A percentile compares a stretch with the other conserved stretches of the same genome.
phyloP scores from a whole-genome alignment of 1,140 invertebrate species.

The Tetragonula clypearis region DNA sequence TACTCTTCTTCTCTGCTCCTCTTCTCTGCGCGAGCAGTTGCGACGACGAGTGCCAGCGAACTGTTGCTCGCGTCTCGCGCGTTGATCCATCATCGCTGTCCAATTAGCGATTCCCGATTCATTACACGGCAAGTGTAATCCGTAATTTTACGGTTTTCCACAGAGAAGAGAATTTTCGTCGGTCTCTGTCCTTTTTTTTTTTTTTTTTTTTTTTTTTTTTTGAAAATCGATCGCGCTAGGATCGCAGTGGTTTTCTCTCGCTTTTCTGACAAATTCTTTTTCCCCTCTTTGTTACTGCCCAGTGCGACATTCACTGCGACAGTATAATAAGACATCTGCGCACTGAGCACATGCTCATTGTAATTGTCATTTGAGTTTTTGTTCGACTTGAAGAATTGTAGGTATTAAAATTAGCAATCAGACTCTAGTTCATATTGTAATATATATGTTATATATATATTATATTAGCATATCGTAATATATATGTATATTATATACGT shows the following conservation, averaged over 20 bases:
- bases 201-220: neutral
- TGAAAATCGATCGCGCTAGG: conserved; percentile 6
- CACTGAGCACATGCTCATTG: neutral
- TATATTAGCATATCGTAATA: too few species aligned
- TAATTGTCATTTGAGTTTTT: too few species aligned
- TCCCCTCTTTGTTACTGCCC: neutral
- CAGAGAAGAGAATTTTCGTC: too few species aligned
- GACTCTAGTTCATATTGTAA: too few species aligned
- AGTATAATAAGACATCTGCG: neutral
- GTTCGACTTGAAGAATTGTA: too few species aligned
- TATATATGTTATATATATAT: too few species aligned
- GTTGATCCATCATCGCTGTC: conserved; percentile 35
- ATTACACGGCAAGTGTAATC: neutral
- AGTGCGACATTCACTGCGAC: neutral
- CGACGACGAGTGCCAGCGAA: neutral
- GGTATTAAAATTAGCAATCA: too few species aligned
- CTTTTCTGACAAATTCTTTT: neutral
- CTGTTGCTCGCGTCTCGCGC: neutral
- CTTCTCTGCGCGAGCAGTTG: too few species aligned
- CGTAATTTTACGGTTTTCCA: neutral
- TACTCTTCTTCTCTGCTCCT: conserved; percentile 18
- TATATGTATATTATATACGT: too few species aligned
- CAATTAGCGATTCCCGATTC: conserved; percentile 32
- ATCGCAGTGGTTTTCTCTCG: neutral
- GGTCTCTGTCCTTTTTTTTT: neutral